Percentiles rank a stretch among this genome's conserved stretches.
Conservation (phyloP, 2,888 invertebrate genomes). For the Ectemnius cavifrons region DNA sequence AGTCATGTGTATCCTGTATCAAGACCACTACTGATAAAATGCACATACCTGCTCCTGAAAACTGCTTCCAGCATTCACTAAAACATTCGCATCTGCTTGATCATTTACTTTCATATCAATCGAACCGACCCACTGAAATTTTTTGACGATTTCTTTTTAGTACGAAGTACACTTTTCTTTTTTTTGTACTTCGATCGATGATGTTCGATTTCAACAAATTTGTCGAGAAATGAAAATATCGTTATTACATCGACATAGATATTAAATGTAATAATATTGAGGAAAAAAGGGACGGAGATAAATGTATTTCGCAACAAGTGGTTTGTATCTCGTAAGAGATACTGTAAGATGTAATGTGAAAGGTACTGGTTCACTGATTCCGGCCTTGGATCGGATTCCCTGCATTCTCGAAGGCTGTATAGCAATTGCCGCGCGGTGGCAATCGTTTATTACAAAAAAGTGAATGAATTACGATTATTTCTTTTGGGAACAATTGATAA, state of each 20-base stretch:
- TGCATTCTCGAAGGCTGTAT: conserved; percentile 3
- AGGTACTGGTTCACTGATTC: conserved; percentile 41
- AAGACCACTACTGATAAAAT: too few relatives aligned
- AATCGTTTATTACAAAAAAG: not conserved
- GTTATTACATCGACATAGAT: not conserved
- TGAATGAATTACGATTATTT: not conserved
- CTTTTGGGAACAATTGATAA: not conserved
- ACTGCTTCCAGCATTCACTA: conserved; percentile 87
- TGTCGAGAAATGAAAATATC: not conserved
- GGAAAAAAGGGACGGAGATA: not conserved
- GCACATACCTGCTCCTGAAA: conserved; percentile 84
- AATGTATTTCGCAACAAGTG: not conserved
- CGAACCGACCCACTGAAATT: conserved; percentile 89
- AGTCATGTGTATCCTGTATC: too few relatives aligned
- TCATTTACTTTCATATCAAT: conserved; percentile 92
- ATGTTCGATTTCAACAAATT: not conserved
- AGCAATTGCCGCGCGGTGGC: not conserved
- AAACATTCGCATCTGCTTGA: conserved; percentile 92
- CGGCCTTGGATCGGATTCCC: conserved; percentile 52
- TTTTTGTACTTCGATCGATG: not conserved
- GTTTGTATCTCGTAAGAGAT: conserved; percentile 2
- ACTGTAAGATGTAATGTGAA: conserved; percentile 40
- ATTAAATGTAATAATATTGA: conserved; percentile 7
- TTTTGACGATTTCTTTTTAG: conserved; percentile 15
- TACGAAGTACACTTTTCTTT: not conserved